A percentile compares a stretch with the other conserved stretches of the same genome.
Evolutionary conservation across 2,888 invertebrate species (phyloP).

Genomic region (Microplitis deprimator): DNA sequence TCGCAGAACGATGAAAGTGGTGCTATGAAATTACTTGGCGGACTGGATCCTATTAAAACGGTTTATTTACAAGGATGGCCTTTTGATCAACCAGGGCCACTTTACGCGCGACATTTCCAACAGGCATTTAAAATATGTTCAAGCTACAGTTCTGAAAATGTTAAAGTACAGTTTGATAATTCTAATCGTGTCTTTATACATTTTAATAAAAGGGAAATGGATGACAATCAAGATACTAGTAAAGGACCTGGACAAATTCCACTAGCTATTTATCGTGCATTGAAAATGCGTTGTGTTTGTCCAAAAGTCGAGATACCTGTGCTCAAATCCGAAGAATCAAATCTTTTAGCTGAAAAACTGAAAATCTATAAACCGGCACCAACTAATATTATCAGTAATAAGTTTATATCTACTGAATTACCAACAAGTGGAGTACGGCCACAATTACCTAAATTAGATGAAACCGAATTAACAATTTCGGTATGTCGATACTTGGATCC

Average conservation of each 20-base stretch:
- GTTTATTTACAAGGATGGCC: conserved; percentile 76
- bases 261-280: conserved; percentile 81
- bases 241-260: conserved; percentile 67
- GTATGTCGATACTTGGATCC: conserved; percentile 77
- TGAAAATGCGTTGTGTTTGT: conserved; percentile 77
- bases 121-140: conserved; percentile 73
- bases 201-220: conserved; percentile 73
- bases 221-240: conserved; percentile 44
- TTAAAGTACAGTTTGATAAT: conserved; percentile 69
- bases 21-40: conserved; percentile 78
- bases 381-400: conserved; percentile 36
- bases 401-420: conserved; percentile 55
- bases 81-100: conserved; percentile 77
- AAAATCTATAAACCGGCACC: conserved; percentile 41
- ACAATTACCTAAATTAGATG: conserved; percentile 76
- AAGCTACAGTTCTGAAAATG: conserved; percentile 37
- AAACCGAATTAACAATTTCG: conserved; percentile 73
- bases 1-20: conserved; percentile 76
- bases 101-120: conserved; percentile 80
- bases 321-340: conserved; percentile 62
- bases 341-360: conserved; percentile 54
- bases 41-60: conserved; percentile 84
- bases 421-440: conserved; percentile 69
- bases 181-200: conserved; percentile 80
- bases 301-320: conserved; percentile 72